phyloP scores from a whole-genome alignment of 2,888 invertebrate species.

The Julus scandinavius region DNA sequence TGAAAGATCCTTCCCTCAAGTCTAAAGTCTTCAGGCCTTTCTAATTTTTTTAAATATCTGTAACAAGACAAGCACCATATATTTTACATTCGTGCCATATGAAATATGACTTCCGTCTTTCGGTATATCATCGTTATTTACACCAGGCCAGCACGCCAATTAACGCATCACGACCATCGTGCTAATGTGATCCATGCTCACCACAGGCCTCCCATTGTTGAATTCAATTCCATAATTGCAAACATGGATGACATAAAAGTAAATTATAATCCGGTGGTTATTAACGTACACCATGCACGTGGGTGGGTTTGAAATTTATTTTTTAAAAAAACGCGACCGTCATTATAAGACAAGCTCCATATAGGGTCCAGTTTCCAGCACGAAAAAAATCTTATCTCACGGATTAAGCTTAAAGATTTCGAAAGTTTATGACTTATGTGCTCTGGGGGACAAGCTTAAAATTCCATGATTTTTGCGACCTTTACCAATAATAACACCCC shows the following conservation, averaged over 20 bases:
- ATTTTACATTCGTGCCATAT: not conserved
- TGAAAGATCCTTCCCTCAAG: too few species aligned
- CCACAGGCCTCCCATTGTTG: constrained; percentile 3
- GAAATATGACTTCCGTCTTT: constrained; percentile 7
- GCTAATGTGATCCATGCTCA: not conserved
- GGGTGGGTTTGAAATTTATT: not conserved
- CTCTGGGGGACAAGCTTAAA: not conserved
- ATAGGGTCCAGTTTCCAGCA: too few species aligned
- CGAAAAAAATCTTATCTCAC: not conserved
- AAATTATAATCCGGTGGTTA: constrained; percentile 12
- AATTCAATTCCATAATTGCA: not conserved
- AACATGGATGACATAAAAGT: constrained; percentile 16
- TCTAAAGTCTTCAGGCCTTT: too few species aligned
- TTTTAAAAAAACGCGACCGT: not conserved
- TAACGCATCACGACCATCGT: constrained; percentile 11
- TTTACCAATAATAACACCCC: not conserved
- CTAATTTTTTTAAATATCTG: too few species aligned
- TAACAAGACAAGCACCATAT: not conserved
- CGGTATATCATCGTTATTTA: not conserved
- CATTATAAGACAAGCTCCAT: too few species aligned
- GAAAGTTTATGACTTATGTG: not conserved
- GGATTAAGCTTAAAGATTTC: not conserved
- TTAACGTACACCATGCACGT: not conserved
- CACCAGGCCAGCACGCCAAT: not conserved
- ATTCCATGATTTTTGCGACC: not conserved